phyloP scores from a whole-genome alignment of 2,797 vertebrate genomes.

The Scolopax rusticola region DNA sequence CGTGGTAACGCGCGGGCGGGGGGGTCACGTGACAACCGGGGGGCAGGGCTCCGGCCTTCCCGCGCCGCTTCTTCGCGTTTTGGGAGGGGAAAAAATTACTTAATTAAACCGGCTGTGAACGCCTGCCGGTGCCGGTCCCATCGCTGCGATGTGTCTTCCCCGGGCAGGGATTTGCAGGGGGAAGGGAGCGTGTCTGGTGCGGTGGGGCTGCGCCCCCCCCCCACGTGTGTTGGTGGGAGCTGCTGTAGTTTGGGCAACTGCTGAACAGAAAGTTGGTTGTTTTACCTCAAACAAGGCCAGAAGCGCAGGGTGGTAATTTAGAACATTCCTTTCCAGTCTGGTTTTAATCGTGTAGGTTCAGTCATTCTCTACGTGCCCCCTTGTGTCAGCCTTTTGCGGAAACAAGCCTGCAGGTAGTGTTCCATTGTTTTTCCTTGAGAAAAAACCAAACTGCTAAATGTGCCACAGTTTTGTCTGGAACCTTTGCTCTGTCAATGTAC shows the following conservation, averaged over 20 bases:
- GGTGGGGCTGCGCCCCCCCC: no score
- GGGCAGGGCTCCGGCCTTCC: no score
- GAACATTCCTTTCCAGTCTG: no score
- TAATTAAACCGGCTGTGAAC: accelerated
- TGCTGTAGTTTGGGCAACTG: not conserved
- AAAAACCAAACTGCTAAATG: accelerated
- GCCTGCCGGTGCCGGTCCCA: accelerated
- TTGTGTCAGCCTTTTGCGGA: accelerated
- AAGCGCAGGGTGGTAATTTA: not conserved
- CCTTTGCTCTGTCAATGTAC: accelerated
- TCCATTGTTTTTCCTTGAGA: not conserved
- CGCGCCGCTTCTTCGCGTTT: accelerated
- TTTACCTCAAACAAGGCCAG: not conserved
- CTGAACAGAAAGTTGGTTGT: not conserved
- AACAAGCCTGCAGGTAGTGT: accelerated
- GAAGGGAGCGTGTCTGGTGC: not conserved
- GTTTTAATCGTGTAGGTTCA: not conserved
- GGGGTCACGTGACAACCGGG: not conserved
- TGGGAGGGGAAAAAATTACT: accelerated
- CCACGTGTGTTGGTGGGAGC: not conserved
- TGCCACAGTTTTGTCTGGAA: not conserved
- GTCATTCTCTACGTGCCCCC: accelerated
- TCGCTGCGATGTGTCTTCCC: not conserved
- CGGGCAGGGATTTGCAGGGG: accelerated
- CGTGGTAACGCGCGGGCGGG: not conserved